These are phyloP conservation scores for Coleophora deauratella DNA, from an alignment of 2,888 invertebrate species.

Conservation along the genomic window DNA sequence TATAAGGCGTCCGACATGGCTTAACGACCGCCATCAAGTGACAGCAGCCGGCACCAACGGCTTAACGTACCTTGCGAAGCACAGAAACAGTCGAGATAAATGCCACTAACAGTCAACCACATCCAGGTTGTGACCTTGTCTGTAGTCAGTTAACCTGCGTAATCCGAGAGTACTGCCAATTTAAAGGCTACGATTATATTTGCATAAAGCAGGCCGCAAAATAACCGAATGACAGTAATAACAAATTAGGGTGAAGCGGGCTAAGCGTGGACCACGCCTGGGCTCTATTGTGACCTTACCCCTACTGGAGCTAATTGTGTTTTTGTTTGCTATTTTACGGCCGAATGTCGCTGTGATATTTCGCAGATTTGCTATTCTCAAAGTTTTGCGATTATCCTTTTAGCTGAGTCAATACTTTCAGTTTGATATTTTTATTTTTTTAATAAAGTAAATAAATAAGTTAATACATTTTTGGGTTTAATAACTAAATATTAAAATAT, in stretches of 20 bases:
- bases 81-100: too few relatives aligned
- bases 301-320: conserved; percentile 50
- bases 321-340: conserved; percentile 62
- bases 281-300: conserved; percentile 45
- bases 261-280: conserved; percentile 34
- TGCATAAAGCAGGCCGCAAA: conserved; percentile 52
- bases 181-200: conserved; percentile 30
- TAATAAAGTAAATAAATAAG: neutral
- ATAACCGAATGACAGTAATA: conserved; percentile 44
- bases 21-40: too few relatives aligned
- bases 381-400: neutral
- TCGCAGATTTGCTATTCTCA: conserved; percentile 19
- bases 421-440: neutral
- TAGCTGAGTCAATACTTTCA: neutral
- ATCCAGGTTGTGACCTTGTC: too few relatives aligned
- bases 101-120: too few relatives aligned
- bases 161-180: neutral
- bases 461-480: neutral
- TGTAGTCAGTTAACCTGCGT: too few relatives aligned
- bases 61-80: too few relatives aligned
- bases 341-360: conserved; percentile 35
- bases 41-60: too few relatives aligned
- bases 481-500: neutral
- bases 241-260: conserved; percentile 61
- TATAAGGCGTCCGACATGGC: too few relatives aligned